Percentiles rank a stretch among this genome's conserved stretches.
phyloP scores from a whole-genome alignment of 2,888 invertebrate genomes.

The Acanthoscelides obtectus region DNA sequence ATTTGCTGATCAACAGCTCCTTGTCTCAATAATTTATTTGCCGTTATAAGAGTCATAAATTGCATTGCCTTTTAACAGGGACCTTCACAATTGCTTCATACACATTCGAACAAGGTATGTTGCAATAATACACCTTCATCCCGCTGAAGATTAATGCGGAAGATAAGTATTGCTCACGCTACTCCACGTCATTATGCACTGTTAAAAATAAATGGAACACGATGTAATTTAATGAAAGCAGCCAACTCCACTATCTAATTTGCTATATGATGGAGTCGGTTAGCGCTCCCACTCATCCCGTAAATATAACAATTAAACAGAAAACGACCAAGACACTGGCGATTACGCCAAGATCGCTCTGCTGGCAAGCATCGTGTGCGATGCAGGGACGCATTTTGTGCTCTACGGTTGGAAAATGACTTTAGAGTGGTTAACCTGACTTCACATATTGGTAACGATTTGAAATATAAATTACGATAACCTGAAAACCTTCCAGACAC shows the following conservation, averaged over 20 bases:
- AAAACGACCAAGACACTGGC: conserved; percentile 8
- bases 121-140: neutral
- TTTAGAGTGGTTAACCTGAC: no score
- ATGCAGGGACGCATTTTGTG: conserved; percentile 5
- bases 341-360: conserved; percentile 7
- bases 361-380: neutral
- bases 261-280: conserved; percentile 2
- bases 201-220: neutral
- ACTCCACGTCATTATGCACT: neutral
- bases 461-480: no score
- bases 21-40: no score
- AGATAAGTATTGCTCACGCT: neutral
- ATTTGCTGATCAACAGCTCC: no score
- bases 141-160: neutral
- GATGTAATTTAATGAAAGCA: neutral
- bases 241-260: neutral
- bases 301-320: conserved; percentile 20
- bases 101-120: no score
- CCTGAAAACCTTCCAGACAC: no score
- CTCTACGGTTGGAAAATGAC: no score
- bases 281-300: conserved; percentile 8
- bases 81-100: no score
- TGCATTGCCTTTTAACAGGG: no score
- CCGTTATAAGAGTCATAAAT: no score
- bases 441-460: no score